phyloP scores from a whole-genome alignment of 2,113 vertebrate genomes.

The Polyodon spathula region DNA sequence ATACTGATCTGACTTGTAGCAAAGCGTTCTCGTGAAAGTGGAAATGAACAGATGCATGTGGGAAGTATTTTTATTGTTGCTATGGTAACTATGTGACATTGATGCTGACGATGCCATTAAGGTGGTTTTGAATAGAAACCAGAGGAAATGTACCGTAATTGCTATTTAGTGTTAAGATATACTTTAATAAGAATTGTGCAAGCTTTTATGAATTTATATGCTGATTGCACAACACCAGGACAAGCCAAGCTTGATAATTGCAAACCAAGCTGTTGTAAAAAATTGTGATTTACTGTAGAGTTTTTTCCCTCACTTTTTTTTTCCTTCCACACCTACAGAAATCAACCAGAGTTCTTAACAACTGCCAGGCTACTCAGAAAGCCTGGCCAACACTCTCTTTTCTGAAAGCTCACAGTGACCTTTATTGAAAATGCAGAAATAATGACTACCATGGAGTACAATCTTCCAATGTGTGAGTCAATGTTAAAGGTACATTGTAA shows the following conservation, averaged over 20 bases:
- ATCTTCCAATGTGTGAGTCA: neutral
- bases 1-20: too few species aligned
- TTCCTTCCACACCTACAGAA: neutral
- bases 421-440: neutral
- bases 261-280: neutral
- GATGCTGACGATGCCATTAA: constrained; percentile 2
- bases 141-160: neutral
- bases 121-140: constrained; percentile 1
- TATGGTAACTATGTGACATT: constrained; percentile 9
- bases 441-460: neutral
- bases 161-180: neutral
- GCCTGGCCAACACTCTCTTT: too few species aligned
- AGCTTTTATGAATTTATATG: neutral
- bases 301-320: neutral
- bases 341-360: neutral
- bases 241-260: neutral
- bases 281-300: neutral
- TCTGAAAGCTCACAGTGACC: too few species aligned
- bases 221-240: neutral
- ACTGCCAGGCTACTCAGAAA: too few species aligned
- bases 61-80: constrained; percentile 14
- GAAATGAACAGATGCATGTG: constrained; percentile 6
- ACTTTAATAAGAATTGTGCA: neutral
- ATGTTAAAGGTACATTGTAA: too few species aligned
- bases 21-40: neutral